Percentiles rank a stretch among this genome's conserved stretches.
Evolutionary conservation across 2,113 vertebrate genomes (phyloP).

Genomic region (Syngnathus floridae): DNA sequence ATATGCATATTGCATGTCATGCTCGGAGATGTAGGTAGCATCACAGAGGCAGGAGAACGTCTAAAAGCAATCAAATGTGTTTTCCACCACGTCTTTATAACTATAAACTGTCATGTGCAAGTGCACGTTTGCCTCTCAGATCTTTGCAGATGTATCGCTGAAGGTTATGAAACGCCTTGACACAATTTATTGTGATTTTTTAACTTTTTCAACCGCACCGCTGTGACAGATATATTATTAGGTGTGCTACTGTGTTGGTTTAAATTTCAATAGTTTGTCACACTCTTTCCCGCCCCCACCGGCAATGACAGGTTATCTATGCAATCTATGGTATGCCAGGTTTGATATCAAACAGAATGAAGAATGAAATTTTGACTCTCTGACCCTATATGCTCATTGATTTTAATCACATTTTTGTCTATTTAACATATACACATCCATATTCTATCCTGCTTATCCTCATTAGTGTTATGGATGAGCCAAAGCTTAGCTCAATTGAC

Average conservation of each 20-base stretch:
- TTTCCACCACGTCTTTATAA: slow-evolving; percentile 25
- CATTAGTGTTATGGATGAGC: background rate
- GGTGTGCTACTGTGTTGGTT: slow-evolving; percentile 26
- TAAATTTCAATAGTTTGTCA: slow-evolving; percentile 44
- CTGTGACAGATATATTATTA: slow-evolving; percentile 29
- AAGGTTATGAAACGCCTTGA: slow-evolving; percentile 27
- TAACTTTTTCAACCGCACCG: slow-evolving; percentile 32
- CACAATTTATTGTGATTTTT: slow-evolving; percentile 34
- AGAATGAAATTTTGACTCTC: slow-evolving; percentile 22
- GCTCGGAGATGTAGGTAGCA: slow-evolving; percentile 57
- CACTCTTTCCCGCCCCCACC: slow-evolving; percentile 9
- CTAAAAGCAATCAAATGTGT: slow-evolving; percentile 19
- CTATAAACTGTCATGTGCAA: slow-evolving; percentile 23
- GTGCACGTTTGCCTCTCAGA: slow-evolving; percentile 12
- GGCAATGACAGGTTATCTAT: slow-evolving; percentile 26
- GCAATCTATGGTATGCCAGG: slow-evolving; percentile 39
- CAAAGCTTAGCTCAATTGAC: background rate
- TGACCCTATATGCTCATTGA: slow-evolving; percentile 22
- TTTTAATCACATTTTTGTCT: slow-evolving; percentile 20
- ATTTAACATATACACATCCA: background rate
- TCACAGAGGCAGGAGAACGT: slow-evolving; percentile 28
- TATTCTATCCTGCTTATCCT: background rate
- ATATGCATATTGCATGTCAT: slow-evolving; percentile 66
- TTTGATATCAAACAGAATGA: slow-evolving; percentile 39
- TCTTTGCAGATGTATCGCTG: slow-evolving; percentile 30